Percentiles rank a stretch among this genome's conserved stretches.
Conservation (phyloP, 2,888 invertebrate genomes). For the Lithophane semibrunnea region DNA sequence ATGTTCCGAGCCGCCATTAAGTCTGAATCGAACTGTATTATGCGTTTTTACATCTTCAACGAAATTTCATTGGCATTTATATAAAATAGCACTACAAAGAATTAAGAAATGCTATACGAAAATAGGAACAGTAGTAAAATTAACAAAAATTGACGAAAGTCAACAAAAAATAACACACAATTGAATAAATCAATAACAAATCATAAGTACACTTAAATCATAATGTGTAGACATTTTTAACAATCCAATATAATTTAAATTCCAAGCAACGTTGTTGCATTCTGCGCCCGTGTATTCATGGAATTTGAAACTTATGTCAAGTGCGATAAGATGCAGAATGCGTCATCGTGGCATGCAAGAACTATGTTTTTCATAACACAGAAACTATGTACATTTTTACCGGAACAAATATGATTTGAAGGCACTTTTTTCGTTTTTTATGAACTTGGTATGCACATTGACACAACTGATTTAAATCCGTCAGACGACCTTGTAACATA, state of each 20-base stretch:
- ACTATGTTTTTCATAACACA: conserved; percentile 1
- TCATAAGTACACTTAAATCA: conserved; percentile 17
- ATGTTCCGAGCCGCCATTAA: too few relatives aligned
- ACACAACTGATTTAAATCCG: too few relatives aligned
- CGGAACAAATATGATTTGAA: conserved; percentile 27
- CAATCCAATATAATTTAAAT: conserved; percentile 24
- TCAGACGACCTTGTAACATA: too few relatives aligned
- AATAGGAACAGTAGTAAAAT: conserved; percentile 3
- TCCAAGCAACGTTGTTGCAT: background rate
- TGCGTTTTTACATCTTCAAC: conserved; percentile 16
- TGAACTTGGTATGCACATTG: background rate
- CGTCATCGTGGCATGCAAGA: background rate
- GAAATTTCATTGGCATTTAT: conserved; percentile 24
- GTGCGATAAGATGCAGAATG: background rate
- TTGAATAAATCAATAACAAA: conserved; percentile 20
- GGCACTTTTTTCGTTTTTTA: conserved; percentile 8
- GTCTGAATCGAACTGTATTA: conserved; percentile 7
- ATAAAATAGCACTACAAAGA: background rate
- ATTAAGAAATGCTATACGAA: background rate
- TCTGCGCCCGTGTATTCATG: background rate
- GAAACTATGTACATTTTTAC: conserved; percentile 13
- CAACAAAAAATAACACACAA: conserved; percentile 15
- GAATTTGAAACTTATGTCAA: background rate
- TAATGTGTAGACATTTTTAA: conserved; percentile 4
- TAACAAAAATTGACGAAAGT: background rate